A percentile compares a stretch with the other conserved stretches of the same genome.
phyloP scores from a whole-genome alignment of 2,888 invertebrate genomes.

The Drosophila cracens region DNA sequence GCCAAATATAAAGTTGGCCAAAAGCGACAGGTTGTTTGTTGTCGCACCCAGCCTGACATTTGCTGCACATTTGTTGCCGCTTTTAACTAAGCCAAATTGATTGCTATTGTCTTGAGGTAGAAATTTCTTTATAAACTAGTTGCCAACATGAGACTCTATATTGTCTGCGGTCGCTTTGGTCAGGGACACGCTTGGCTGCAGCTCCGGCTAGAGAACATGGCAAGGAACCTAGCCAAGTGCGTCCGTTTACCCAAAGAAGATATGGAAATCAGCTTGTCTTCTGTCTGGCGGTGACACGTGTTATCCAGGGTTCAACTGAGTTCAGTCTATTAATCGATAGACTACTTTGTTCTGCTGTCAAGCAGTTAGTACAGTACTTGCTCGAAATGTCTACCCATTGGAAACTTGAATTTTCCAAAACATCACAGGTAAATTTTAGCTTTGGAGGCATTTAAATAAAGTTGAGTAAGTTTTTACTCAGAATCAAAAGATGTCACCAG shows the following conservation, averaged over 20 bases:
- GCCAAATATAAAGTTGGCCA: conserved; percentile 43
- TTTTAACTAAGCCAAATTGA: conserved; percentile 26
- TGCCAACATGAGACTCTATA: conserved; percentile 4
- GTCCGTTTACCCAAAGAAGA: conserved; percentile 51
- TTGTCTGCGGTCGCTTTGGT: conserved; percentile 19
- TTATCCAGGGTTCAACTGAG: conserved; percentile 64
- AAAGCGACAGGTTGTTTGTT: conserved; percentile 46
- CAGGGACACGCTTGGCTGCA: conserved; percentile 52
- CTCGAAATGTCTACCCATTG: background rate
- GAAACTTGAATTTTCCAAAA: background rate
- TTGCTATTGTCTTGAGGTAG: conserved; percentile 10
- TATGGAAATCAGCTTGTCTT: conserved; percentile 65
- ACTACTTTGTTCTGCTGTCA: conserved; percentile 31
- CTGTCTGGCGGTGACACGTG: conserved; percentile 62
- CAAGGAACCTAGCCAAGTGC: conserved; percentile 57
- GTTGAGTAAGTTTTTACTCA: background rate
- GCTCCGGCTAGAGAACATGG: conserved; percentile 27
- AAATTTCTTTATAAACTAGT: conserved; percentile 20
- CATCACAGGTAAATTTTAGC: background rate
- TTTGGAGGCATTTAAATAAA: background rate
- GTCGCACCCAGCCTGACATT: conserved; percentile 36
- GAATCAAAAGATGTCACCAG: background rate
- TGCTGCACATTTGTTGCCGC: background rate
- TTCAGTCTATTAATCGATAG: conserved; percentile 74
- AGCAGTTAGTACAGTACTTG: conserved; percentile 12